Conservation (phyloP, 1,140 invertebrate species). For the Heliconius hermathena region DNA sequence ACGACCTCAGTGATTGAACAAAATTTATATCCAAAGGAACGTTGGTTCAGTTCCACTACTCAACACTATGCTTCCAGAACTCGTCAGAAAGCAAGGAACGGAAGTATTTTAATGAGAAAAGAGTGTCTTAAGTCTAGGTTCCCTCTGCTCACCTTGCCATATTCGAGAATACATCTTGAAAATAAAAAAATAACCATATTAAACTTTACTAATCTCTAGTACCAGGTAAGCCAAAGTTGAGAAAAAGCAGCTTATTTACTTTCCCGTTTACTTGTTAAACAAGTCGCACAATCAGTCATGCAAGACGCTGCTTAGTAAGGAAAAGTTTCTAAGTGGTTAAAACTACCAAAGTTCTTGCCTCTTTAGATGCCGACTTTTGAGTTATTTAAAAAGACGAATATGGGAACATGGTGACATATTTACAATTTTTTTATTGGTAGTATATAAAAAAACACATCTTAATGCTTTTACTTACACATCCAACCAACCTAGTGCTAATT, state of each 20-base stretch:
- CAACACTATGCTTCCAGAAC: too few species aligned
- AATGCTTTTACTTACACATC: too few species aligned
- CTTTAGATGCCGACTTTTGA: not conserved
- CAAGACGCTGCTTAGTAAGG: not conserved
- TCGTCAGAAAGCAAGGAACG: too few species aligned
- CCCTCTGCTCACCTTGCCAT: too few species aligned
- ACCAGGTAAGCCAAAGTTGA: not conserved
- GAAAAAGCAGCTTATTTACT: conserved; percentile 3
- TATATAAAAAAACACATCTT: too few species aligned
- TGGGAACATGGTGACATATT: not conserved
- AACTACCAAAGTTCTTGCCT: not conserved
- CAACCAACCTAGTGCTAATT: too few species aligned
- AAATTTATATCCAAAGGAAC: too few species aligned
- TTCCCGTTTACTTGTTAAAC: conserved; percentile 8
- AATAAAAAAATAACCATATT: not conserved
- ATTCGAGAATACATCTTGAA: too few species aligned
- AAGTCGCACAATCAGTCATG: conserved; percentile 2
- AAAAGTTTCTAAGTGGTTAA: not conserved
- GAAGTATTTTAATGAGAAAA: too few species aligned
- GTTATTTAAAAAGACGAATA: not conserved
- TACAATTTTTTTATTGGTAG: not conserved
- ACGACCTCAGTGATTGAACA: too few species aligned
- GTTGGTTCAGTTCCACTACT: too few species aligned
- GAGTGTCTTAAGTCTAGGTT: too few species aligned
- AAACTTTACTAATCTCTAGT: not conserved